phyloP scores from a whole-genome alignment of 2,113 vertebrate species.

The Melanotaenia duboulayi region DNA sequence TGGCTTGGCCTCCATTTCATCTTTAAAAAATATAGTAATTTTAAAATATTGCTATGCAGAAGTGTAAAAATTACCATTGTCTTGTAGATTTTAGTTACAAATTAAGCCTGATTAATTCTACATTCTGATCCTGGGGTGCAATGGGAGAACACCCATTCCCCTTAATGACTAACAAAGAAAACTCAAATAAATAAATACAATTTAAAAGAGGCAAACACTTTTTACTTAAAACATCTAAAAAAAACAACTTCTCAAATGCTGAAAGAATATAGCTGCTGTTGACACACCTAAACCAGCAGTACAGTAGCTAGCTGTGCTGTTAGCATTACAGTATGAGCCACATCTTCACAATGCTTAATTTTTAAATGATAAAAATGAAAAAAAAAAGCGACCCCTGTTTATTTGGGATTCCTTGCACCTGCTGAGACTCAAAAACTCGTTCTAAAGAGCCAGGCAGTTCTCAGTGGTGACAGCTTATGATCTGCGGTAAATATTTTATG shows the following conservation, averaged over 20 bases:
- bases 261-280: not conserved
- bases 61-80: not conserved
- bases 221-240: not conserved
- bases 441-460: slow-evolving; percentile 61
- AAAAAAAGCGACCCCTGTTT: slow-evolving; percentile 11
- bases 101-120: slow-evolving; percentile 19
- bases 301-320: slow-evolving; percentile 17
- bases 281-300: slow-evolving; percentile 3
- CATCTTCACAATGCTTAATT: slow-evolving; percentile 53
- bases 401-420: slow-evolving; percentile 68
- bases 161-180: slow-evolving; percentile 27
- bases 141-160: slow-evolving; percentile 26
- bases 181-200: not conserved
- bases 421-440: slow-evolving; percentile 56
- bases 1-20: slow-evolving; percentile 13
- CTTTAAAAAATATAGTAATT: not conserved
- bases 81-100: not conserved
- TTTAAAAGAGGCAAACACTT: not conserved
- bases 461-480: slow-evolving; percentile 73
- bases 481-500: slow-evolving; percentile 83
- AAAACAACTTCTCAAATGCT: not conserved
- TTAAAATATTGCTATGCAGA: not conserved
- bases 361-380: slow-evolving; percentile 36
- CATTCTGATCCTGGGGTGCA: not conserved
- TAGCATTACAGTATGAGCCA: slow-evolving; percentile 43